Evolutionary conservation across 2,888 invertebrate species (phyloP), one percentile per base, ranked within the genome.

Genomic region (Octonoba sinensis): DNA sequence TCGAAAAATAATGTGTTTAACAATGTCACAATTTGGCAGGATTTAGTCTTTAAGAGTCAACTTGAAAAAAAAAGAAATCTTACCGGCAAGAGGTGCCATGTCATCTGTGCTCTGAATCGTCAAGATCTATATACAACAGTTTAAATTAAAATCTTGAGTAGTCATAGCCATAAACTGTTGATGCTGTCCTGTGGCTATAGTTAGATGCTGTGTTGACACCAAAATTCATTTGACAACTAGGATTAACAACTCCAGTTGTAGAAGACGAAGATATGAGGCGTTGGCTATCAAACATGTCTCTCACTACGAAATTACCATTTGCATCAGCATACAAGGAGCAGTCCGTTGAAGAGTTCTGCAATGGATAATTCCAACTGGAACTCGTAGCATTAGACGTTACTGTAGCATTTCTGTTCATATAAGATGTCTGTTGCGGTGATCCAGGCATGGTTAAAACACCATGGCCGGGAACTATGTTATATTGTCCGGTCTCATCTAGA

Each of bases 301-400:
- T 65, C 60, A 82, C 47, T 15, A 72, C 76, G 47, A 74, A 77
- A 64, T 83, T 83, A 11, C 76, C 78, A 44, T 70, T 75, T 8
- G 76, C 59, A 20, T 82, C 82, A 2, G 82, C 56, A 24, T 76
- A 82, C 44, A 82, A 16, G 4, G 82, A 82, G 18, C 82, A 82
- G 66, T 82, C 82, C 11, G 82, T 47, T n/a, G 60, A 49, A 18
- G 72, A 77, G 56, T 83, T 84, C 60, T 84, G 85, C 90, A 91
- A 85, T 74, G 72, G 77, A 81, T 81, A 78, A 59, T 75, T 82
- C 82, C 82, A 82, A 56, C 62, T 57, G 12, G 79, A 24, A 8
- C 57, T 60, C 22, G 73, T 20, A 18, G 82, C n/a, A 54, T 24
- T 82, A n/a, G 75, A 71, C 1, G 81, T 57, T 11, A 59, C 57